A percentile compares a stretch with the other conserved stretches of the same genome.
Evolutionary conservation across 2,113 vertebrate species (phyloP).

Genomic region (Lepisosteus oculatus): DNA sequence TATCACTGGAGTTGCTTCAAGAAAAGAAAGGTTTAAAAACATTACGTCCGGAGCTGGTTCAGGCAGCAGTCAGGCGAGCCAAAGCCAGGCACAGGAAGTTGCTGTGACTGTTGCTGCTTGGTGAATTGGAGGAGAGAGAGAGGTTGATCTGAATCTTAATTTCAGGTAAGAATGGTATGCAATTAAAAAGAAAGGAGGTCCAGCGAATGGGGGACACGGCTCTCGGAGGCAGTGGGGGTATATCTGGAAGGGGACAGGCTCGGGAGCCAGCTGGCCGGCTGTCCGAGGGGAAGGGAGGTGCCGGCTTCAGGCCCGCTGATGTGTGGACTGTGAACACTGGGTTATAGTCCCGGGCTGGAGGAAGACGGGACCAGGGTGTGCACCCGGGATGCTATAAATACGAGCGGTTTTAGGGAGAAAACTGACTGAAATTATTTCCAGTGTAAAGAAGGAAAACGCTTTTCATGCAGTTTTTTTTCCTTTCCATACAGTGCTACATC

Average conservation of each 20-base stretch:
- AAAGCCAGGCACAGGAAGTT: conserved; percentile 6
- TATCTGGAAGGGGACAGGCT: neutral
- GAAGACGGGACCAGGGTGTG: neutral
- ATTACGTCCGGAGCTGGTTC: neutral
- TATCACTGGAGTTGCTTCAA: neutral
- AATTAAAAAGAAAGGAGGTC: neutral
- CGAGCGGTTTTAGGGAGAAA: too few species aligned
- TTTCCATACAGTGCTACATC: too few species aligned
- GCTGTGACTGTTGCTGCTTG: conserved; percentile 1
- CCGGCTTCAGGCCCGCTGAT: neutral
- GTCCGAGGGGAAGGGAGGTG: conserved; percentile 2
- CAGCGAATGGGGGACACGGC: neutral
- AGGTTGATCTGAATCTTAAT: conserved; percentile 5
- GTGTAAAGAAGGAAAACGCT: too few species aligned
- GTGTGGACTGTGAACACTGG: neutral
- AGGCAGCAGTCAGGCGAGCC: neutral
- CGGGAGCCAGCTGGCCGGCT: neutral
- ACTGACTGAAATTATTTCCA: too few species aligned
- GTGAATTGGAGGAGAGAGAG: conserved; percentile 11
- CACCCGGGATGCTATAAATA: neutral
- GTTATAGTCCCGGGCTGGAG: neutral
- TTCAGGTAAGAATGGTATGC: neutral
- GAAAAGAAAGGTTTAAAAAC: neutral
- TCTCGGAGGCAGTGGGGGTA: neutral
- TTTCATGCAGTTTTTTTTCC: too few species aligned